Conservation (phyloP, 2,797 vertebrate species). For the Botia almorhae region DNA sequence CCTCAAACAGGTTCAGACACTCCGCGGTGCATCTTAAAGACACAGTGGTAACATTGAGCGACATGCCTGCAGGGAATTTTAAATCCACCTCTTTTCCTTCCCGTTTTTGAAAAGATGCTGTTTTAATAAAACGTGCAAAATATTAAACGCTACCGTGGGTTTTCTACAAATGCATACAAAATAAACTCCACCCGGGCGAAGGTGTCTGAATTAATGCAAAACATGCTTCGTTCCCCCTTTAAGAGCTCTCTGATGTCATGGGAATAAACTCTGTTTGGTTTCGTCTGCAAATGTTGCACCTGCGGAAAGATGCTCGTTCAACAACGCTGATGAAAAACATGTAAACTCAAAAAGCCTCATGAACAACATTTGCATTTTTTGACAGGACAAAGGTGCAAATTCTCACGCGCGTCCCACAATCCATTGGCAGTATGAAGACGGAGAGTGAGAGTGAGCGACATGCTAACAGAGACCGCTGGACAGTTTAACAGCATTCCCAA, state of each 20-base stretch:
- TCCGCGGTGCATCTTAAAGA: constrained; percentile 37
- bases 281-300: constrained; percentile 23
- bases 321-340: no score
- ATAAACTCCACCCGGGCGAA: constrained; percentile 43
- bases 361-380: no score
- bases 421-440: constrained; percentile 11
- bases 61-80: constrained; percentile 50
- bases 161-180: constrained; percentile 37
- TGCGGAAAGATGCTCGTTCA: constrained; percentile 19
- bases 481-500: no score
- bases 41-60: constrained; percentile 36
- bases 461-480: no score
- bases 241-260: constrained; percentile 21
- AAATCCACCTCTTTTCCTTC: constrained; percentile 9
- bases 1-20: constrained; percentile 42
- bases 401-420: constrained; percentile 58
- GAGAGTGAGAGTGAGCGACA: not conserved
- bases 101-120: constrained; percentile 34
- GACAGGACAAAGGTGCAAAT: no score
- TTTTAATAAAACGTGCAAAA: constrained; percentile 51
- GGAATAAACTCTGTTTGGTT: constrained; percentile 38
- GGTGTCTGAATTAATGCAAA: constrained; percentile 42
- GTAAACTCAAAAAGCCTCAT: no score
- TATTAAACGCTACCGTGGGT: constrained; percentile 47
- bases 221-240: constrained; percentile 13